These are phyloP conservation scores for Nemurella pictetii DNA, from an alignment of 2,888 invertebrate genomes.

Conservation along the genomic window DNA sequence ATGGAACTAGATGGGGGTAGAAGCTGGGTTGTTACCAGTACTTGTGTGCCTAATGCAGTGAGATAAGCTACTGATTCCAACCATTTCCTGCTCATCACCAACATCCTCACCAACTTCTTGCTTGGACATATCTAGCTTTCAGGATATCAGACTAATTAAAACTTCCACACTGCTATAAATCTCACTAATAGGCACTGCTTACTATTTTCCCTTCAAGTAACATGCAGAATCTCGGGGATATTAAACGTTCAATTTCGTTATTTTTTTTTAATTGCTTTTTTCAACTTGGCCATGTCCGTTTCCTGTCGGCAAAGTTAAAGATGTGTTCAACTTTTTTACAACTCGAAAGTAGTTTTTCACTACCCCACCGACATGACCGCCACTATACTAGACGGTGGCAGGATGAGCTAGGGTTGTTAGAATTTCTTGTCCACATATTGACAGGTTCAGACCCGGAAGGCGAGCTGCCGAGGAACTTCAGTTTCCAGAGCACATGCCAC, in stretches of 20 bases:
- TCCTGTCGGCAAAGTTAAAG: not conserved
- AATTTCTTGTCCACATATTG: not conserved
- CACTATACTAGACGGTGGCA: not conserved
- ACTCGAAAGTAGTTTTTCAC: not conserved
- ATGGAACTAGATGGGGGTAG: not conserved
- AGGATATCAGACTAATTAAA: conserved; percentile 39
- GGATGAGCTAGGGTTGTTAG: not conserved
- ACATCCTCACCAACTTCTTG: conserved; percentile 14
- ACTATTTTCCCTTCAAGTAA: conserved; percentile 15
- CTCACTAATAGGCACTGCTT: conserved; percentile 27
- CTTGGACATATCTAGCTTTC: conserved; percentile 7
- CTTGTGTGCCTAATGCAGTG: conserved; percentile 29
- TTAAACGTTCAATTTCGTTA: conserved; percentile 35
- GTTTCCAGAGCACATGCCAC: conserved; percentile 84
- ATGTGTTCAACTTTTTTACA: not conserved
- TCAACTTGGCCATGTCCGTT: conserved; percentile 1
- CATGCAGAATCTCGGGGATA: conserved; percentile 27
- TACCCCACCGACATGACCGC: not conserved
- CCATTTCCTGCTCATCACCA: conserved; percentile 31
- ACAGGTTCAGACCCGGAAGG: conserved; percentile 40
- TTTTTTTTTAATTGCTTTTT: conserved; percentile 27
- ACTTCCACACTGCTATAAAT: conserved; percentile 38
- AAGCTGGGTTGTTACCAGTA: not conserved
- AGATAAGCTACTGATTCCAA: conserved; percentile 31
- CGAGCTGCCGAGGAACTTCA: conserved; percentile 53